These are phyloP conservation scores for Troglohyphantes excavatus DNA, from an alignment of 2,888 invertebrate species.

Conservation along the genomic window DNA sequence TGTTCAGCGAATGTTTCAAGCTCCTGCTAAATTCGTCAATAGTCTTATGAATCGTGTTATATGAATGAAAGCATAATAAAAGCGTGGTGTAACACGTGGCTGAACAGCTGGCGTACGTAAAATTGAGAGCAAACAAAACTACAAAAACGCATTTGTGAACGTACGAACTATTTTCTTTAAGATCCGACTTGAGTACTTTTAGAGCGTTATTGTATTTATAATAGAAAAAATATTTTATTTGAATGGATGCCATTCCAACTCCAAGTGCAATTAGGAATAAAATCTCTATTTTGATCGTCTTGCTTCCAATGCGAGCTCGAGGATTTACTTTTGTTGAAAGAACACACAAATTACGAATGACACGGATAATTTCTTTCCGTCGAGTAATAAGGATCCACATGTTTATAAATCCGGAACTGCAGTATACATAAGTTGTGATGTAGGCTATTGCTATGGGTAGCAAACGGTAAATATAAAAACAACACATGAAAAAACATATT, in stretches of 20 bases:
- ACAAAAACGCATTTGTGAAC: no score
- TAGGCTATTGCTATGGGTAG: neutral
- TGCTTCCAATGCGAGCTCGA: no score
- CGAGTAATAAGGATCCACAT: constrained; percentile 28
- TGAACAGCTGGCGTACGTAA: constrained; percentile 3
- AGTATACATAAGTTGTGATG: constrained; percentile 7
- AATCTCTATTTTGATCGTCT: no score
- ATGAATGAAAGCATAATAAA: constrained; percentile 36
- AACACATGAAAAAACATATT: neutral
- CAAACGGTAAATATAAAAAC: neutral
- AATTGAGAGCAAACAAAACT: constrained; percentile 7
- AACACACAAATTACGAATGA: neutral
- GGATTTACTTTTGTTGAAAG: neutral
- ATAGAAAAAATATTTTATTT: constrained; percentile 8
- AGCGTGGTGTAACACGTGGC: constrained; percentile 14
- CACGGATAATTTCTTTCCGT: neutral
- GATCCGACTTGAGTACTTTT: constrained; percentile 33
- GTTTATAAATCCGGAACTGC: constrained; percentile 30
- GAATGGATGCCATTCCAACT: neutral
- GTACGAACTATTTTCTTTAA: neutral
- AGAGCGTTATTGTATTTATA: no score
- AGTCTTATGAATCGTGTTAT: neutral
- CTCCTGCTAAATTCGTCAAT: constrained; percentile 4
- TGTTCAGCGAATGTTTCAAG: constrained; percentile 8
- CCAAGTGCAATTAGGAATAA: neutral